Percentiles rank a stretch among this genome's conserved stretches.
Evolutionary conservation across 2,888 invertebrate species (phyloP).

Genomic region (Xestia xanthographa): DNA sequence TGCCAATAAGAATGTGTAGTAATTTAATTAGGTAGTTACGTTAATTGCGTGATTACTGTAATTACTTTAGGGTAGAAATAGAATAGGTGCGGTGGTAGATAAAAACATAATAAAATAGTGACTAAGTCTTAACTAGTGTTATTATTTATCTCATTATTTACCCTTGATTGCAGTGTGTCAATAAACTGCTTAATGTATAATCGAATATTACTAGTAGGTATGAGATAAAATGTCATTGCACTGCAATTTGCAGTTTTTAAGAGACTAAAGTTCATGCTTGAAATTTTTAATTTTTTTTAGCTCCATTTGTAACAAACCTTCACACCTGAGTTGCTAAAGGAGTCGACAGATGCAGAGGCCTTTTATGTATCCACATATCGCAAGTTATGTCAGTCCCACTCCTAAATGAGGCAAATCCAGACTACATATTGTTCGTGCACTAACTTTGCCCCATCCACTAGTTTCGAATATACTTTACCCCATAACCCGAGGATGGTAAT

Average conservation of each 20-base stretch:
- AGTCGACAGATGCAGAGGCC: no score
- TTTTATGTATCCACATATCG: neutral
- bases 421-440: neutral
- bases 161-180: constrained; percentile 38
- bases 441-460: neutral
- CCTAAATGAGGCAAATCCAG: neutral
- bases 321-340: neutral
- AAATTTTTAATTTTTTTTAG: neutral
- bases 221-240: constrained; percentile 36
- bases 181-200: constrained; percentile 19
- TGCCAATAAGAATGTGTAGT: neutral
- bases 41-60: neutral
- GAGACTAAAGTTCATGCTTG: neutral
- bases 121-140: neutral
- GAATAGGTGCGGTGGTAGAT: neutral
- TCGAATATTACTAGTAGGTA: neutral
- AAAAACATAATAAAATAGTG: neutral
- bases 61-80: neutral
- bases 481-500: neutral
- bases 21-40: neutral
- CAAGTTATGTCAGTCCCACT: neutral
- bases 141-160: constrained; percentile 24
- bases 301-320: neutral
- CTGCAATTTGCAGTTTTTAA: constrained; percentile 4
- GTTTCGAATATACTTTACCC: neutral